Percentiles rank a stretch among this genome's conserved stretches.
Conservation (phyloP, 2,113 vertebrate species). For the Sphyrna mokarran region DNA sequence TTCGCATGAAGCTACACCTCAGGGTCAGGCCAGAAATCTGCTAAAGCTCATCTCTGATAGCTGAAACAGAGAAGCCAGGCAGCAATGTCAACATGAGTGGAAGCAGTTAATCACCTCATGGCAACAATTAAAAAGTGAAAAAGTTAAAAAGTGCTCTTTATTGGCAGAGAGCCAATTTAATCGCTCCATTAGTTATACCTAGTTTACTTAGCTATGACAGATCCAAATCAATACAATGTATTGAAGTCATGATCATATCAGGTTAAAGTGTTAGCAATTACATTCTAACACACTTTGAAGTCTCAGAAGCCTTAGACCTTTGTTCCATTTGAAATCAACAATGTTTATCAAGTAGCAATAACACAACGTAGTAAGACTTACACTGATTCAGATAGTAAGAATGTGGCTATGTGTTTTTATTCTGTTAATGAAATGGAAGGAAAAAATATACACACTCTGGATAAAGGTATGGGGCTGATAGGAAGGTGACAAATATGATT, state of each 20-base stretch:
- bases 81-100: not conserved
- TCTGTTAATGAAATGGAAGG: not conserved
- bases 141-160: not conserved
- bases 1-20: not conserved
- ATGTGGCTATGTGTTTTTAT: not conserved
- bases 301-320: not conserved
- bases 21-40: not conserved
- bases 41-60: not conserved
- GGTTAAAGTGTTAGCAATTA: not conserved
- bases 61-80: not conserved
- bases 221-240: not conserved
- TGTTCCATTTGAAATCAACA: not conserved
- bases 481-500: not conserved
- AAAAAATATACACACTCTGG: not conserved
- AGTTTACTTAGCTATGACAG: not conserved
- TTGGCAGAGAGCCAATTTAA: not conserved
- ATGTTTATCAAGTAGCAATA: not conserved
- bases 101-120: not conserved
- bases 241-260: not conserved
- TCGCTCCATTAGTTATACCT: not conserved
- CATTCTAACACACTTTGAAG: not conserved
- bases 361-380: not conserved
- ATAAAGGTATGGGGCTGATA: not conserved
- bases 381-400: not conserved
- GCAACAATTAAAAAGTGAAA: not conserved